phyloP scores from a whole-genome alignment of 2,888 invertebrate species.

The Troides oblongomaculatus region DNA sequence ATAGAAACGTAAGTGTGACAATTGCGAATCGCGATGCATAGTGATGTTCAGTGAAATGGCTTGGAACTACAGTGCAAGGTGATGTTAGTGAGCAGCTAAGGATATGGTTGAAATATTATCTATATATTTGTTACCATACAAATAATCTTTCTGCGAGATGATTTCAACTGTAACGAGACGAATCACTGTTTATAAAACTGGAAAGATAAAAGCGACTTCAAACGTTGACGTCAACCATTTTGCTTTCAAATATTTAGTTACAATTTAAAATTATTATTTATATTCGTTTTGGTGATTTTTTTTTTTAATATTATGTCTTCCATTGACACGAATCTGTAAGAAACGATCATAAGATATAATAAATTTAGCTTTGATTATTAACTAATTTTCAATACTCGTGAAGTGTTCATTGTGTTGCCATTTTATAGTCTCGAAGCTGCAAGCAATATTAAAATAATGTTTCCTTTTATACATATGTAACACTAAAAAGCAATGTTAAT shows the following conservation, averaged over 20 bases:
- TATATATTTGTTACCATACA: background rate
- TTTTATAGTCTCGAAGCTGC: background rate
- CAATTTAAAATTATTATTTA: too few species aligned
- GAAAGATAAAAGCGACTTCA: background rate
- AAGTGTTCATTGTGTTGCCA: background rate
- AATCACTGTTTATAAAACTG: background rate
- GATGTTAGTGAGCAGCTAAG: background rate
- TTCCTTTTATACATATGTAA: too few species aligned
- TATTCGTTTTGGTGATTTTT: too few species aligned
- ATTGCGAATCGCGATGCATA: constrained; percentile 17
- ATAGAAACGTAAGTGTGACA: background rate
- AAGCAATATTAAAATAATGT: background rate
- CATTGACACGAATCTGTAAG: background rate
- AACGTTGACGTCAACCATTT: background rate
- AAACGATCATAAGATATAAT: background rate
- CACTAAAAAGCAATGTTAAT: too few species aligned
- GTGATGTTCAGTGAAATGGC: background rate
- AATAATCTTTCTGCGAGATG: background rate
- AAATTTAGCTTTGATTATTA: background rate
- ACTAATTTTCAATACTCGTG: background rate
- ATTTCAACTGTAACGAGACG: background rate
- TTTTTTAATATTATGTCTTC: background rate
- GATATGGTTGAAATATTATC: background rate
- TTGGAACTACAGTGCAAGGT: background rate
- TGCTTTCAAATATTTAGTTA: background rate